These are phyloP conservation scores for Rattus norvegicus DNA, from an alignment of 2,113 vertebrate species.

Conservation along the genomic window GRCr8 NC_086024.1:121841001-121841500, in stretches of 20 bases:
- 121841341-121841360: background rate
- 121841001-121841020: conserved; percentile 35
- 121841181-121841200: background rate
- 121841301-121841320: background rate
- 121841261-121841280: background rate
- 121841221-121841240: background rate
- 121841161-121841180: background rate
- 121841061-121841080: background rate
- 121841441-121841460: background rate
- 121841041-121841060: background rate
- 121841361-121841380: background rate
- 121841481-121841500: background rate
- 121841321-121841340: background rate
- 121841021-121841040: conserved; percentile 2
- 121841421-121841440: background rate
- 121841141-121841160: background rate
- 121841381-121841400: background rate
- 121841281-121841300: background rate
- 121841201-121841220: background rate
- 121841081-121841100: background rate
- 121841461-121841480: background rate
- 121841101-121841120: background rate
- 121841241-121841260: background rate
- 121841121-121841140: conserved; percentile 24
- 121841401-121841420: background rate